These are phyloP conservation scores for Drosophila melanosoma DNA, from an alignment of 2,888 invertebrate genomes.

Conservation along the genomic window DNA sequence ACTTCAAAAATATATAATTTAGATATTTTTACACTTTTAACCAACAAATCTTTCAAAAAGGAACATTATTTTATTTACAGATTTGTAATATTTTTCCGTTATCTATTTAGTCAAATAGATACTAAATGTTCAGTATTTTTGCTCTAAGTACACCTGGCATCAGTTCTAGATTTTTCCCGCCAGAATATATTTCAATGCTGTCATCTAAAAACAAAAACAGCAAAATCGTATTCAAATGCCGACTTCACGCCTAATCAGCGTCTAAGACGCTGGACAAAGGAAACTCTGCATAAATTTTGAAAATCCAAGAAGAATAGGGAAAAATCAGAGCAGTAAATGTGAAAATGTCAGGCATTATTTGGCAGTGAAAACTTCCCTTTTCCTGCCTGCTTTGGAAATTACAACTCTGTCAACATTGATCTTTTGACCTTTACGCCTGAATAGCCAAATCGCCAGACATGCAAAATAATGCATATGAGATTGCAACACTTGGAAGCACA, in stretches of 20 bases:
- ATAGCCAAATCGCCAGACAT: conserved; percentile 76
- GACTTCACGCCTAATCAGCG: conserved; percentile 79
- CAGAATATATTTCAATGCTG: conserved; percentile 43
- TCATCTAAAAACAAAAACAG: conserved; percentile 30
- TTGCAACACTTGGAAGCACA: conserved; percentile 43
- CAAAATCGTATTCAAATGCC: conserved; percentile 68
- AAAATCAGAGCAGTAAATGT: conserved; percentile 68
- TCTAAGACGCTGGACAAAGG: conserved; percentile 58
- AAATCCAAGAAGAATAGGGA: conserved; percentile 16
- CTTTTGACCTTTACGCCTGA: conserved; percentile 83
- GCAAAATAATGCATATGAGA: conserved; percentile 79
- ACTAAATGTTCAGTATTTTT: not conserved
- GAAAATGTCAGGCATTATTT: conserved; percentile 46
- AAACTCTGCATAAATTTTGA: conserved; percentile 60
- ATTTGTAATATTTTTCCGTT: not conserved
- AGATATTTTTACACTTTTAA: fast-evolving
- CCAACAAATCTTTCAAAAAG: not conserved
- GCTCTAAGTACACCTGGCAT: conserved; percentile 24
- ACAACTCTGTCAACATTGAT: conserved; percentile 75
- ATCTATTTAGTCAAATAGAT: not conserved
- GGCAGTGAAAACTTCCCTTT: conserved; percentile 39
- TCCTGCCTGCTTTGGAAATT: conserved; percentile 31
- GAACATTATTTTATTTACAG: not conserved
- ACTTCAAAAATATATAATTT: not conserved
- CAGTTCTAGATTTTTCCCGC: conserved; percentile 61